Base-by-base conservation (phyloP, 2,797 vertebrate species). In the Fringilla coelebs region DNA sequence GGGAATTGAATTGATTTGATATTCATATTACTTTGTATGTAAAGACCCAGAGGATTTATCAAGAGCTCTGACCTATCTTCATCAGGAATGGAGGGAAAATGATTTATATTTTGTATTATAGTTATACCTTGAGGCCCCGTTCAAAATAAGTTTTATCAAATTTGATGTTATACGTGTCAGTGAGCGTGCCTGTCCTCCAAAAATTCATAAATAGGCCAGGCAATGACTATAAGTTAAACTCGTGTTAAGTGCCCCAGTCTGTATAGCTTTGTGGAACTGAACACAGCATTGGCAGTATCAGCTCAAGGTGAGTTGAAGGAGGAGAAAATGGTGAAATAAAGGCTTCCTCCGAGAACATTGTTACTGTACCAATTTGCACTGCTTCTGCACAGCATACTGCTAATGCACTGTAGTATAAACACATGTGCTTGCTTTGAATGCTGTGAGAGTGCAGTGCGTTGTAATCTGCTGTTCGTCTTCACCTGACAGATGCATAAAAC, bases 1-100 rank as follows among this genome's bases (percentile, higher is more conserved):
- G 24, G n/a, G 10, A 80, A 88, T 62, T 95, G 21, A 88, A 88
- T 51, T 94, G 20, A 94, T 90, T 77, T 93, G 66, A 51, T 93
- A 72, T 62, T 73, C 32, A 8, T 83, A 73, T 45, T 60, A 63
- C 55, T 89, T 63, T 57, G 22, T 48, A 54, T 61, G 74, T 60
- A 61, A 73, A 85, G 26, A 46, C 52, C 52, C 40, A 43, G 20
- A 78, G 52, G 52, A 61, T 72, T 77, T 85, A 63, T 73, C 60
- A 88, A 46, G 32, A 73, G 9, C 58, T 83, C 54, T 92, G 87
- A 66, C 70, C 45, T 49, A 68, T 84, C 72, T 68, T 85, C 65
- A 41, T 83, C 58, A 79, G 70, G 21, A 91, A 78, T 12, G 74
- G 54, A 51, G 32, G 14, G 75, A 90, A 89, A 79, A 88, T 25